Evolutionary conservation across 2,797 vertebrate genomes (phyloP).

Genomic region (Clarias platycephalus): DNA sequence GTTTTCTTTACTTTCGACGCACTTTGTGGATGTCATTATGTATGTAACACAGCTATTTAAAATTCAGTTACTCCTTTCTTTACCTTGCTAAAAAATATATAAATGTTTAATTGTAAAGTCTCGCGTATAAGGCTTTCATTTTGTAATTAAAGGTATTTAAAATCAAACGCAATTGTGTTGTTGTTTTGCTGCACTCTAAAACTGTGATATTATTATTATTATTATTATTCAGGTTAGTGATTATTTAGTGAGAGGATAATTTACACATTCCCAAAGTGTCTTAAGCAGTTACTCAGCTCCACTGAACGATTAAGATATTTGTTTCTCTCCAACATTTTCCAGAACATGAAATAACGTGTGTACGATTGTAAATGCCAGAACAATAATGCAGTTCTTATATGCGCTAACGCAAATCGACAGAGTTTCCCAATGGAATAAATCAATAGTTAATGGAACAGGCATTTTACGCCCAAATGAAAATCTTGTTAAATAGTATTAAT

Average conservation of each 20-base stretch:
- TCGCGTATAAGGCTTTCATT: slow-evolving; percentile 97
- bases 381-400: slow-evolving; percentile 47
- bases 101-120: slow-evolving; percentile 99
- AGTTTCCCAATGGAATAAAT: slow-evolving; percentile 83
- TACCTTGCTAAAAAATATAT: slow-evolving; percentile 93
- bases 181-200: slow-evolving; percentile 65
- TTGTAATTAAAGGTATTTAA: slow-evolving; percentile 98
- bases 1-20: slow-evolving; percentile 93
- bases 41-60: slow-evolving; percentile 98
- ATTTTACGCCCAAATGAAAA: slow-evolving; percentile 99
- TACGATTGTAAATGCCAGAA: slow-evolving; percentile 43
- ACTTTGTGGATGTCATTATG: slow-evolving; percentile 99
- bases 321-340: background rate
- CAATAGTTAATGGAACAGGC: slow-evolving; percentile 97
- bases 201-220: slow-evolving; percentile 22
- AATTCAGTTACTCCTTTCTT: slow-evolving; percentile 94
- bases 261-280: background rate
- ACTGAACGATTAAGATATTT: background rate
- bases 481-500: slow-evolving; percentile 99
- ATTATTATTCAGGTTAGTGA: background rate
- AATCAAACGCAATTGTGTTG: slow-evolving; percentile 60
- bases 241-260: background rate
- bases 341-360: slow-evolving; percentile 32
- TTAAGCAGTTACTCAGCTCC: background rate
- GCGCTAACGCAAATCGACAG: slow-evolving; percentile 57